These are phyloP conservation scores for Oreotrochilus melanogaster DNA, from an alignment of 2,113 vertebrate species.

Conservation along the genomic window DNA sequence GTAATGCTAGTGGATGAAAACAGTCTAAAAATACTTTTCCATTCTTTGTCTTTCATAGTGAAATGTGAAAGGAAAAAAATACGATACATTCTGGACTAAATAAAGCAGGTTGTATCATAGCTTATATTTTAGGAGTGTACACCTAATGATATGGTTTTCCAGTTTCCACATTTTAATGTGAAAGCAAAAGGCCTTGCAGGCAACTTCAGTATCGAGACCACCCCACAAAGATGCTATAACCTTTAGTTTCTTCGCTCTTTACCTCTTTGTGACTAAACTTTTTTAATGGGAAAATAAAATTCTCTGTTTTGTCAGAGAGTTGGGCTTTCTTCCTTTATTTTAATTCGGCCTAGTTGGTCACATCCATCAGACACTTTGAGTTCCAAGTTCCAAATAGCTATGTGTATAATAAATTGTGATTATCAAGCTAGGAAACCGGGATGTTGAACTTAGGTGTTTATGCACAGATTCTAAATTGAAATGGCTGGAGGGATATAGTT, in stretches of 20 bases:
- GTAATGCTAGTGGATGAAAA: not conserved
- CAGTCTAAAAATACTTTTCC: not conserved
- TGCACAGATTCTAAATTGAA: not conserved
- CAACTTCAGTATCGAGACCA: not conserved
- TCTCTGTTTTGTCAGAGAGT: not conserved
- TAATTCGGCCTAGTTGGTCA: not conserved
- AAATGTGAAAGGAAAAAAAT: not conserved
- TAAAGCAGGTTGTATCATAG: not conserved
- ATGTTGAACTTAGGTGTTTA: not conserved
- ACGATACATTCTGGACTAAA: not conserved
- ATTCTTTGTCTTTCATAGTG: not conserved
- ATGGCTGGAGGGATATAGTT: not conserved
- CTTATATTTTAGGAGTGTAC: not conserved
- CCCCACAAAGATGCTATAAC: not conserved
- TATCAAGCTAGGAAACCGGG: not conserved
- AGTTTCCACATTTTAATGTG: not conserved
- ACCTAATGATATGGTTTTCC: not conserved
- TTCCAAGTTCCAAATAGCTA: not conserved
- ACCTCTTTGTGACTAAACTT: not conserved
- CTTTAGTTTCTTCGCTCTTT: not conserved
- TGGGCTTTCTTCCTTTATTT: not conserved
- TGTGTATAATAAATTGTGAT: not conserved
- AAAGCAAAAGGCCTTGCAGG: not conserved
- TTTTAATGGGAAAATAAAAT: not conserved
- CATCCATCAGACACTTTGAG: not conserved